phyloP scores from a whole-genome alignment of 2,113 vertebrate genomes.

The Monopterus albus region DNA sequence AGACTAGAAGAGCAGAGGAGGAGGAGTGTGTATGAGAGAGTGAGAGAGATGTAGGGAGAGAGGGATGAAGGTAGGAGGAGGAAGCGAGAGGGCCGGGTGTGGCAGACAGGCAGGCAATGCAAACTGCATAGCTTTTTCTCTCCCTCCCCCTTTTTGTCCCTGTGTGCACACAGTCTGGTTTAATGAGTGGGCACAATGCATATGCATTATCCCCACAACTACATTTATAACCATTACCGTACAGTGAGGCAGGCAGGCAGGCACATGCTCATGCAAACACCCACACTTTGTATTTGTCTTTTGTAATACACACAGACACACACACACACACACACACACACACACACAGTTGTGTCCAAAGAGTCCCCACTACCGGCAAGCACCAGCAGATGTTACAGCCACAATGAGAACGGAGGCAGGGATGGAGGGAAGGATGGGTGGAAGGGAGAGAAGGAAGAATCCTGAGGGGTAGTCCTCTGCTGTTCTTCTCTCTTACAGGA shows the following conservation, averaged over 20 bases:
- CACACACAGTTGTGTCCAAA: slow-evolving; percentile 55
- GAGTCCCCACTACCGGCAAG: slow-evolving; percentile 68
- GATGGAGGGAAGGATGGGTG: slow-evolving; percentile 29
- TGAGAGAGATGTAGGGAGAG: slow-evolving; percentile 11
- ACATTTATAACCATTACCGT: slow-evolving; percentile 57
- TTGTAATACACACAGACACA: slow-evolving; percentile 53
- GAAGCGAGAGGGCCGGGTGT: slow-evolving; percentile 70
- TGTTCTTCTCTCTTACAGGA: slow-evolving; percentile 60
- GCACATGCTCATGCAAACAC: slow-evolving; percentile 72
- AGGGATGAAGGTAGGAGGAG: slow-evolving; percentile 57
- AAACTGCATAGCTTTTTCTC: slow-evolving; percentile 36
- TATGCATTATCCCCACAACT: slow-evolving; percentile 58
- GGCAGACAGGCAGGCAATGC: slow-evolving; percentile 64
- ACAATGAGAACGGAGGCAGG: slow-evolving; percentile 61
- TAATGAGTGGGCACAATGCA: slow-evolving; percentile 50
- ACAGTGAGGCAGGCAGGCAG: slow-evolving; percentile 38
- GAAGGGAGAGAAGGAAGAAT: slow-evolving; percentile 23
- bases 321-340: slow-evolving; percentile 25
- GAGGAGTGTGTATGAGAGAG: slow-evolving; percentile 34
- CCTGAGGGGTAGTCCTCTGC: slow-evolving; percentile 32
- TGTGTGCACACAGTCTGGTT: slow-evolving; percentile 44
- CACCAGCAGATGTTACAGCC: slow-evolving; percentile 65
- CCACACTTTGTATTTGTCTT: slow-evolving; percentile 67
- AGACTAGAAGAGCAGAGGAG: slow-evolving; percentile 72
- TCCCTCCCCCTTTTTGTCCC: slow-evolving; percentile 17